Evolutionary conservation across 2,888 invertebrate genomes (phyloP).

Genomic region (Hypena proboscidalis): DNA sequence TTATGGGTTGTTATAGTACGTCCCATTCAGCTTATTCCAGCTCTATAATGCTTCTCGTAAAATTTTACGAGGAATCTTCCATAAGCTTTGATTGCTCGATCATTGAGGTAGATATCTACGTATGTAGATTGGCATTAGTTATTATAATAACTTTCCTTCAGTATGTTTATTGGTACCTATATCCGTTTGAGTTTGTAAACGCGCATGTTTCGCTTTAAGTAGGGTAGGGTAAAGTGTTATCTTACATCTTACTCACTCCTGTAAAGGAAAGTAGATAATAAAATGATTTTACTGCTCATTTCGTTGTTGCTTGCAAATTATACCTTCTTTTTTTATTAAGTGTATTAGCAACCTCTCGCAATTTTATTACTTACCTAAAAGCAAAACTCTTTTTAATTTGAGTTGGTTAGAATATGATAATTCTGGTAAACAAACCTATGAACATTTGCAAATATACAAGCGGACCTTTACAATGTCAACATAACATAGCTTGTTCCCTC

Average conservation of each 20-base stretch:
- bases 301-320: too few relatives aligned
- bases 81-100: conserved; percentile 64
- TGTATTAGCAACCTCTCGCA: too few relatives aligned
- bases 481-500: conserved; percentile 51
- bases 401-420: too few relatives aligned
- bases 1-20: conserved; percentile 55
- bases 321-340: too few relatives aligned
- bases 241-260: background rate
- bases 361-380: too few relatives aligned
- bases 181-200: conserved; percentile 1
- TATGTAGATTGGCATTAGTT: conserved; percentile 38
- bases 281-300: background rate
- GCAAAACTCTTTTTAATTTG: too few relatives aligned
- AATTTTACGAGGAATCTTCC: conserved; percentile 73
- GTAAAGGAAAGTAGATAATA: conserved; percentile 4
- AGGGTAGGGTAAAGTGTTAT: background rate
- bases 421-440: too few relatives aligned
- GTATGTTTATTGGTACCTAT: conserved; percentile 14
- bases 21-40: conserved; percentile 60
- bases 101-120: conserved; percentile 46
- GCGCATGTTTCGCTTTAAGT: conserved; percentile 3
- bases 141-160: conserved; percentile 23
- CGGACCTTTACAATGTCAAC: too few relatives aligned
- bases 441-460: too few relatives aligned
- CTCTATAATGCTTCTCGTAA: conserved; percentile 66